Evolutionary conservation across 1,140 invertebrate genomes (phyloP), one percentile per base, ranked within the genome.

Genomic region (Hylaeus volcanicus): DNA sequence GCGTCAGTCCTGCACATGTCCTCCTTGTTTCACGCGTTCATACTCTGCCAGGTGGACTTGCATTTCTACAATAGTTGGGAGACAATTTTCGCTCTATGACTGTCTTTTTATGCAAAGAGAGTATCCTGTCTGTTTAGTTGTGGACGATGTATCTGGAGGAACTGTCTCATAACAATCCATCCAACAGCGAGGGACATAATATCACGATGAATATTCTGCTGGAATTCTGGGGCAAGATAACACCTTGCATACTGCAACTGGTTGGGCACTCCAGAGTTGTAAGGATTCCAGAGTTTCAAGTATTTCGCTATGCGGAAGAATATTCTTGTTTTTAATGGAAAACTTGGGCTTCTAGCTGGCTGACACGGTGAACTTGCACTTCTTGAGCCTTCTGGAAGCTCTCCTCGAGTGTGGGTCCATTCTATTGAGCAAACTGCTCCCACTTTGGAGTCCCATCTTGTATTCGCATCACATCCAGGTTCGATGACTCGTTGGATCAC

Each of bases 121-220:
- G 1, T 41, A 26, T 58, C 51, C 56, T 51, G n/a, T 39, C 77
- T 88, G 26, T 91, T 45, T 84, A 98, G 96, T 93, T 99, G 65
- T 99, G 99, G 99, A 99, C 99, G 0, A 96, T 99, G 86, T 99
- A 99, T 91, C 96, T 99, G 91, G 99, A 99, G 93, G 97, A 98
- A 93, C 94, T 97, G 80, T 96, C 98, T 72, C 96, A 94, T 82
- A 95, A 92, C 84, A 95, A 95, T 89, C 90, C 93, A 88, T 95
- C 95, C 80, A 95, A 95, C 88, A 94, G 94, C 68, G 96, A 98
- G 89, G 94, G 95, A 70, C 95, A 96, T 89, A 94, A 95, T 88
- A 93, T 96, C 11, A 96, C 96, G 0, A 95, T 96, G 92, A 96
- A 96, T 75, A 97, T 98, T 84, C 94, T 99, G n/a, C 96, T 99